Conservation (phyloP, 2,797 vertebrate genomes). For the Ciconia nigra region DNA sequence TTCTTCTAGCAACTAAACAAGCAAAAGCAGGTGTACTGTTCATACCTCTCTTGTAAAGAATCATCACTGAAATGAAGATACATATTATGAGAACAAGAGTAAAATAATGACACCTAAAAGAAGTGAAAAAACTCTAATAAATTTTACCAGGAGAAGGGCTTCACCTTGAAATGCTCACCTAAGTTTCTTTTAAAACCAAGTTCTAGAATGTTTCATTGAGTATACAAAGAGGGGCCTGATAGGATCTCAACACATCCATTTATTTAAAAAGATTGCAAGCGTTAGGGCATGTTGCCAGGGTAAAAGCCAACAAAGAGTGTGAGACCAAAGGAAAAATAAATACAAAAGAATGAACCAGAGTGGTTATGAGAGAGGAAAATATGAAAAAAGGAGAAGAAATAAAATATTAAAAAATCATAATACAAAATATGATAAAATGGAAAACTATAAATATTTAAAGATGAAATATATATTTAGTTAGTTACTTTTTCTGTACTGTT, state of each 20-base stretch:
- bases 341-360: rapidly evolving
- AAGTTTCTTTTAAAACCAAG: not conserved
- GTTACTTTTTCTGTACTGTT: not conserved
- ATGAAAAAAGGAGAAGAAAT: not conserved
- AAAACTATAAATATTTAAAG: not conserved
- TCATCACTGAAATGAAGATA: not conserved
- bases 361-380: not conserved
- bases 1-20: not conserved
- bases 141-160: not conserved
- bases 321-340: not conserved
- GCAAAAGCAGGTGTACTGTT: not conserved
- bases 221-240: not conserved
- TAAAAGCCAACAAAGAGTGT: not conserved
- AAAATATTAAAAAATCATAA: not conserved
- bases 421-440: not conserved
- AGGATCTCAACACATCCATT: not conserved
- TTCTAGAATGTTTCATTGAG: not conserved
- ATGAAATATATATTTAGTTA: not conserved
- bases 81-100: not conserved
- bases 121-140: not conserved
- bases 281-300: not conserved
- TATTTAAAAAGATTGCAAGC: not conserved
- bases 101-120: not conserved
- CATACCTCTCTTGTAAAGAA: not conserved
- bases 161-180: not conserved